Percentiles rank a stretch among this genome's conserved stretches.
Conservation (phyloP, 1,140 invertebrate species). For the Listronotus oregonensis region DNA sequence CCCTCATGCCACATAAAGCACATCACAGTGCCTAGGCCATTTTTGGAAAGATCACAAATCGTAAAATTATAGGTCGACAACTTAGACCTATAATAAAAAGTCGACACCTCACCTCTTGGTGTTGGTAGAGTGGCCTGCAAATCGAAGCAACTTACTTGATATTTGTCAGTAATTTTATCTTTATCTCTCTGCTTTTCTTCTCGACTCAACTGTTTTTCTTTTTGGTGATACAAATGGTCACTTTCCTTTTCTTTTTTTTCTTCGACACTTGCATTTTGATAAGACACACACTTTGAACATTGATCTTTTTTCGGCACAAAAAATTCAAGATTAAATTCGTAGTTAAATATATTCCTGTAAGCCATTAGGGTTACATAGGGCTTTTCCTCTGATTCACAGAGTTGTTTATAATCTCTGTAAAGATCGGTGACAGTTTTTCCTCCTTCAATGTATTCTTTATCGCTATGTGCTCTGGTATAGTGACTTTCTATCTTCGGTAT, state of each 20-base stretch:
- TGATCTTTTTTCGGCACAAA: neutral
- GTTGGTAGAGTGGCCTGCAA: too few species aligned
- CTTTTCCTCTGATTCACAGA: too few species aligned
- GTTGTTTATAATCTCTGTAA: too few species aligned
- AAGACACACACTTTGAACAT: neutral
- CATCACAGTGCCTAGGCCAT: too few species aligned
- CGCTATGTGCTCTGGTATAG: too few species aligned
- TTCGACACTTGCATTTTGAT: neutral
- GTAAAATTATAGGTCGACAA: slow-evolving; percentile 50
- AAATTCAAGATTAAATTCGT: neutral
- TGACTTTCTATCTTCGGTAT: too few species aligned
- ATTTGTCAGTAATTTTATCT: neutral
- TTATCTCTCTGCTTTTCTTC: slow-evolving; percentile 47
- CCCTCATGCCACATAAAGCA: slow-evolving; percentile 7
- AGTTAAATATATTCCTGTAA: slow-evolving; percentile 4
- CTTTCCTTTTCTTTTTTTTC: slow-evolving; percentile 38
- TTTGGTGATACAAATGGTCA: slow-evolving; percentile 45
- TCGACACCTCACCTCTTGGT: slow-evolving; percentile 49
- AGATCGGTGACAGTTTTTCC: too few species aligned
- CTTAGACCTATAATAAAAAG: slow-evolving; percentile 53
- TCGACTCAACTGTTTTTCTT: slow-evolving; percentile 46
- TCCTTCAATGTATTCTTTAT: too few species aligned
- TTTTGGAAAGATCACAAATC: slow-evolving; percentile 19
- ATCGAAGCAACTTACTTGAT: too few species aligned
- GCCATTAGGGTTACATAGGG: neutral